Evolutionary conservation across 2,888 invertebrate species (phyloP).

Genomic region (Heliconius charithonia): DNA sequence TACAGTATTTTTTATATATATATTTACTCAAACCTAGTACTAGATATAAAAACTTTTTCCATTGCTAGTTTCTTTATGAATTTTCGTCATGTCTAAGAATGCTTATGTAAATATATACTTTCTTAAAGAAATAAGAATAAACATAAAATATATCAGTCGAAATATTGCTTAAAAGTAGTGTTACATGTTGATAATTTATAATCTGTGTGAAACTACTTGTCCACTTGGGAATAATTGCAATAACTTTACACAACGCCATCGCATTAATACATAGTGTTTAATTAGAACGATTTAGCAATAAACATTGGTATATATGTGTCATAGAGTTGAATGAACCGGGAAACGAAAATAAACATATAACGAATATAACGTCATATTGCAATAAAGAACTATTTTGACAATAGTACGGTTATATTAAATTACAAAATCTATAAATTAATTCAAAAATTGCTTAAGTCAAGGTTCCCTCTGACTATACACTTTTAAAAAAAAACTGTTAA

Average conservation of each 20-base stretch:
- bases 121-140: no score
- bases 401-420: no score
- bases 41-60: no score
- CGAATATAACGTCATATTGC: slow-evolving; percentile 12
- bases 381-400: not conserved
- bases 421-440: not conserved
- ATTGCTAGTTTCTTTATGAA: no score
- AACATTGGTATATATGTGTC: slow-evolving; percentile 45
- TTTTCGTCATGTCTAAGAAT: no score
- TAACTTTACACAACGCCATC: slow-evolving; percentile 41
- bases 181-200: not conserved
- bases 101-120: no score
- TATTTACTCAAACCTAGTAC: no score
- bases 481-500: no score
- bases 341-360: slow-evolving; percentile 34
- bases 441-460: not conserved
- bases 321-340: slow-evolving; percentile 46
- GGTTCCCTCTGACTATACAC: not conserved
- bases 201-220: not conserved
- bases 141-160: no score
- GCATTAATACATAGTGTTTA: slow-evolving; percentile 43
- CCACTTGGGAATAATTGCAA: slow-evolving; percentile 29
- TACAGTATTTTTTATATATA: no score
- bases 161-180: not conserved
- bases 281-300: slow-evolving; percentile 47